phyloP scores from a whole-genome alignment of 2,797 vertebrate genomes.

The Micromesistius poutassou region DNA sequence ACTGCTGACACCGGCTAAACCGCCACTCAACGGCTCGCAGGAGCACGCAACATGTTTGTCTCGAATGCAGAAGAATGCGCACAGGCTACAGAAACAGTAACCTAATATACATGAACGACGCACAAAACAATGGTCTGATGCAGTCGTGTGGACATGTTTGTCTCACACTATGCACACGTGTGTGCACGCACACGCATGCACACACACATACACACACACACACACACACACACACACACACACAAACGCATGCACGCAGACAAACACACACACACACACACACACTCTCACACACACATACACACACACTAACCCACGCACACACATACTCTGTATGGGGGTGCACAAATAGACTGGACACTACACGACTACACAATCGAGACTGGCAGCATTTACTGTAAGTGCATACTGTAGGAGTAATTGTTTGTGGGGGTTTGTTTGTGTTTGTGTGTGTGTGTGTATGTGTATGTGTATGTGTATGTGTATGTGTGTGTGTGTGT shows the following conservation, averaged over 20 bases:
- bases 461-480: background rate
- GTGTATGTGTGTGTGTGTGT: slow-evolving; percentile 8
- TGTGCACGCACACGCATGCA: background rate
- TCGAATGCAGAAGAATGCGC: slow-evolving; percentile 4
- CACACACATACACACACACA: background rate
- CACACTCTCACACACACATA: background rate
- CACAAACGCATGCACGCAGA: background rate
- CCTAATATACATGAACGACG: background rate
- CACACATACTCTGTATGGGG: background rate
- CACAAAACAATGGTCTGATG: background rate
- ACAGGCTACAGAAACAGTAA: background rate
- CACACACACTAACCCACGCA: background rate
- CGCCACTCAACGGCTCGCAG: slow-evolving; percentile 19
- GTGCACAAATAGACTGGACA: background rate
- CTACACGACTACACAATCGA: background rate
- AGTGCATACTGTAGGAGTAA: background rate
- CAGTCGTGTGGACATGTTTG: background rate
- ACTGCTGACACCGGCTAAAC: slow-evolving; percentile 35
- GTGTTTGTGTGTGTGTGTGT: slow-evolving; percentile 8
- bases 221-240: background rate
- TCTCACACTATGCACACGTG: background rate
- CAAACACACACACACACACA: background rate
- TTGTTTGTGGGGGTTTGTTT: no score
- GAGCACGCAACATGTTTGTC: slow-evolving; percentile 2
- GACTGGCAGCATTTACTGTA: background rate